Conservation (phyloP, 2,888 invertebrate genomes). For the Acholoe squamosa region DNA sequence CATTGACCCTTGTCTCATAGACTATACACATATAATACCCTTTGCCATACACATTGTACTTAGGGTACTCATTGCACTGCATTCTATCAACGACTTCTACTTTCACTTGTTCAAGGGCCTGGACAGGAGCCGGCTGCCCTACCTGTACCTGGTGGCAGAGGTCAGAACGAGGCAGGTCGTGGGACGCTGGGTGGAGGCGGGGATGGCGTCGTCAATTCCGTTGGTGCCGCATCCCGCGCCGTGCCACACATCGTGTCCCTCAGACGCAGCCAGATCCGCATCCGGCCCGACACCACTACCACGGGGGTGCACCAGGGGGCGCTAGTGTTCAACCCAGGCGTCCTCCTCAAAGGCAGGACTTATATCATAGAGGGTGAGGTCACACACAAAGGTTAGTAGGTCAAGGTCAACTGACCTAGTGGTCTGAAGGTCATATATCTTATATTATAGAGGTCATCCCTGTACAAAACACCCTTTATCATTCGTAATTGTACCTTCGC, state of each 20-base stretch:
- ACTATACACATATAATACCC: no score
- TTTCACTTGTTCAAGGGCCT: background rate
- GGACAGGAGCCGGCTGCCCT: background rate
- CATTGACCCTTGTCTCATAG: no score
- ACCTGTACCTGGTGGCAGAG: background rate
- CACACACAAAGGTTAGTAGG: constrained; percentile 72
- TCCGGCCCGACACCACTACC: constrained; percentile 70
- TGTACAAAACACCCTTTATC: background rate
- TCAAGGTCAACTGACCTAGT: background rate
- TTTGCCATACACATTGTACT: no score
- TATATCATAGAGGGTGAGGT: constrained; percentile 77
- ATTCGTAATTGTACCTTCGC: no score
- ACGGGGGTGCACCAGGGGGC: constrained; percentile 77
- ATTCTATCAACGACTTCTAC: no score
- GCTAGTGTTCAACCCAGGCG: constrained; percentile 78
- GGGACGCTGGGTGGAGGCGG: background rate
- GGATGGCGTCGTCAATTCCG: background rate
- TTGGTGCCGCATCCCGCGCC: background rate
- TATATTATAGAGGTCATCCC: no score
- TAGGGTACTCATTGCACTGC: no score
- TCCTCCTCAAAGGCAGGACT: constrained; percentile 76
- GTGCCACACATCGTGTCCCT: constrained; percentile 67
- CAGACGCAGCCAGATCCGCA: constrained; percentile 64
- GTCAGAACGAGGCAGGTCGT: background rate
- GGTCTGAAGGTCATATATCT: background rate